These are phyloP conservation scores for Symphodus melops DNA, from an alignment of 2,113 vertebrate species.

Conservation along the genomic window DNA sequence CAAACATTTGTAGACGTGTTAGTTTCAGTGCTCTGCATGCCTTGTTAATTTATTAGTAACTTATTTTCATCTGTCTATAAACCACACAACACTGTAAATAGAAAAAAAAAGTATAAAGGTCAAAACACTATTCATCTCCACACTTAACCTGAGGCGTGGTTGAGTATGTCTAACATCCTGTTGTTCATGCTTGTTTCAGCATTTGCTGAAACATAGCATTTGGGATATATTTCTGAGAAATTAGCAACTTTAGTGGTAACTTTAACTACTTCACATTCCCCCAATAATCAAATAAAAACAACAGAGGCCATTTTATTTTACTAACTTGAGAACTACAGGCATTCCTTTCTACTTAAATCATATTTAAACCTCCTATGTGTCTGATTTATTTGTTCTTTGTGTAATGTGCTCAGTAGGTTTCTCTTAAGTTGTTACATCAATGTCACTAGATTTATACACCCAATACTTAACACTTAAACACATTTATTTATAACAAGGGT, in stretches of 20 bases:
- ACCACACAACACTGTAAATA: neutral
- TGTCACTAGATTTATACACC: neutral
- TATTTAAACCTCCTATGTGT: neutral
- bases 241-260: neutral
- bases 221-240: too few relatives aligned
- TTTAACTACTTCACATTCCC: neutral
- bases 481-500: neutral
- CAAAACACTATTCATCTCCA: too few relatives aligned
- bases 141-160: neutral
- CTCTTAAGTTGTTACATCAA: neutral
- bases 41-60: neutral
- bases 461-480: neutral
- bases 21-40: conserved; percentile 14
- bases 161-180: neutral
- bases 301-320: neutral
- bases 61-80: neutral
- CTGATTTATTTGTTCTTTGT: neutral
- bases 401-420: neutral
- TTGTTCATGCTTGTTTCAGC: neutral
- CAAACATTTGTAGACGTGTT: conserved; percentile 6
- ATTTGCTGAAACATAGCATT: neutral
- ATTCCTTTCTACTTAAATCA: neutral
- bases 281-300: neutral
- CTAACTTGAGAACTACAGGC: neutral
- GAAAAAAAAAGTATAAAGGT: too few relatives aligned